Base-by-base conservation (phyloP, 1,140 invertebrate genomes). In the Cataglyphis hispanica region DNA sequence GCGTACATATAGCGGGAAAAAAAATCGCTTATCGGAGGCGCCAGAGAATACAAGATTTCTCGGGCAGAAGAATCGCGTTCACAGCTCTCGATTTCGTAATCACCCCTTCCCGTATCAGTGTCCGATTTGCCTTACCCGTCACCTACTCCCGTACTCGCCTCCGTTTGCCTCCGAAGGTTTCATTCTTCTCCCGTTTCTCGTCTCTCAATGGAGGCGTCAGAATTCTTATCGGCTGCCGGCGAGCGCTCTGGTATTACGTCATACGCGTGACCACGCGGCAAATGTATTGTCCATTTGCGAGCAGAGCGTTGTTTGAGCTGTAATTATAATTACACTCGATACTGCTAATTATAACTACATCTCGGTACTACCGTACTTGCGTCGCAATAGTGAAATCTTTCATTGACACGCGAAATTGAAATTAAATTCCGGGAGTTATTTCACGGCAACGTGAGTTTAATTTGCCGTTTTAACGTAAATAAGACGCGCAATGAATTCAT, bases 211-310 rank as follows among this genome's bases (percentile, higher is more conserved):
- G 91, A 93, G 91, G 92, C 92, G 92, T 93, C 91, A 88, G 92
- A 92, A 93, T 93, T 93, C 92, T 94, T 94, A 94, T 94, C 93
- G 89, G 87, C 85, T 69, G 75, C 34, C 86, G 56, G 74, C 81
- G 89, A 86, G 85, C 69, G 84, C 89, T 86, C 25, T 43, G 40
- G 16, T 61, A 83, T 93, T 93, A 92, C 92, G 92, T 94, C 92
- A 94, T 89, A 88, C 61, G 27, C 64, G 67, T n/a, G 25, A 60
- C 83, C 63, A 66, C 66, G 16, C n/a, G 61, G 76, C 88, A 75
- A 89, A 93, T 92, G 19, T 91, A 83, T 91, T 80, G 92, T 85
- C 89, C 87, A 66, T 10, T 10, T 1, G 4, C 64, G 37, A 76
- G 56, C 72, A 53, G 43, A 61, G 8, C 63, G 34, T 63, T 37